Percentiles rank a stretch among this genome's conserved stretches.
phyloP scores from a whole-genome alignment of 2,113 vertebrate species.

The Eulacestoma nigropectus region DNA sequence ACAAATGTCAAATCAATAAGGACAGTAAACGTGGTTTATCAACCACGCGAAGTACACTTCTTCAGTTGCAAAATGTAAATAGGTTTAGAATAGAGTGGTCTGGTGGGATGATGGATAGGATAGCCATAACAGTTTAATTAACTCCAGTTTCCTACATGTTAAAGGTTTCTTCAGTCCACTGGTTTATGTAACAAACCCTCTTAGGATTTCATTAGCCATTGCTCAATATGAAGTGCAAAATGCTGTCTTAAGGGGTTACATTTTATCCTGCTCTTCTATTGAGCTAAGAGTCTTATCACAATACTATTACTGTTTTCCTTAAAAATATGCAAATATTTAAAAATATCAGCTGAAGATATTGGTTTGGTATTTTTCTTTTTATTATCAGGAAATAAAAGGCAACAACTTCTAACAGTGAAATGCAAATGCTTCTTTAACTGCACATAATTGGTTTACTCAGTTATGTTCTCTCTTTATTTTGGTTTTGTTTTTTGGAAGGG shows the following conservation, averaged over 20 bases:
- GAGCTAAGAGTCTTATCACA: conserved; percentile 33
- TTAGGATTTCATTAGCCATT: conserved; percentile 64
- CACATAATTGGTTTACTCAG: neutral
- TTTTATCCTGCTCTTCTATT: neutral
- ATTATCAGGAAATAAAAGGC: conserved; percentile 16
- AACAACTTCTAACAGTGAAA: neutral
- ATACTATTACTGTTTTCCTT: conserved; percentile 22
- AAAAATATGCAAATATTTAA: conserved; percentile 38
- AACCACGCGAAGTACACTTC: conserved; percentile 47
- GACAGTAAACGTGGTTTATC: conserved; percentile 70
- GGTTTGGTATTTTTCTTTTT: neutral
- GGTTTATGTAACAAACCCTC: conserved; percentile 72
- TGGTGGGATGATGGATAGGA: conserved; percentile 69
- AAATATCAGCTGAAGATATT: neutral
- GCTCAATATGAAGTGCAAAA: conserved; percentile 4
- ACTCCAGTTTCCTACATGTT: conserved; percentile 69
- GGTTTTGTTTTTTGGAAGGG: neutral
- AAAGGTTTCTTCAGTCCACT: conserved; percentile 73
- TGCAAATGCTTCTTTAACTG: neutral
- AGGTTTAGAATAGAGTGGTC: conserved; percentile 30
- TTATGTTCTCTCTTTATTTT: neutral
- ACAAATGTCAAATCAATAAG: conserved; percentile 71
- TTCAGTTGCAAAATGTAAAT: conserved; percentile 70
- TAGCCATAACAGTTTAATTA: conserved; percentile 72
- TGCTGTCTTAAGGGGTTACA: neutral